Conservation (phyloP, 2,797 vertebrate species). For the Galaxias olidus region DNA sequence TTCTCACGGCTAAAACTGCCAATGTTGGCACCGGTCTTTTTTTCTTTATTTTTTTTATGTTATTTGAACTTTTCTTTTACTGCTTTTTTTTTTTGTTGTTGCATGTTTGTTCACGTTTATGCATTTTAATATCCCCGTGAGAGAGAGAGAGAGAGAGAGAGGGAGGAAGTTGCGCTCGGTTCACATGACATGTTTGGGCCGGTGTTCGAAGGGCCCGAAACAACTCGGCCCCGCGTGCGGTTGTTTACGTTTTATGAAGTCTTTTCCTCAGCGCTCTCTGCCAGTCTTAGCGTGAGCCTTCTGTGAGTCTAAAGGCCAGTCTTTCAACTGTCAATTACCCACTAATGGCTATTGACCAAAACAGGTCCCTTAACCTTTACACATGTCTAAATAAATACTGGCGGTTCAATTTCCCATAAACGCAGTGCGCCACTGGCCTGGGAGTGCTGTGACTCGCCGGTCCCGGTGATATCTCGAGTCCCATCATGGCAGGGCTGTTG, state of each 20-base stretch:
- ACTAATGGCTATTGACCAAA: constrained; percentile 35
- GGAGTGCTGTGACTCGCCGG: not conserved
- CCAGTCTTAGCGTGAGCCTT: not conserved
- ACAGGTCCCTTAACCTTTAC: constrained; percentile 23
- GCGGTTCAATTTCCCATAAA: constrained; percentile 24
- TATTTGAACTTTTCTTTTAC: not conserved
- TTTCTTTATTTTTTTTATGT: not conserved
- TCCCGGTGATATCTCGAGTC: constrained; percentile 2
- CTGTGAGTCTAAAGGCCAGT: constrained; percentile 10
- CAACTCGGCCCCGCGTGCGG: not conserved
- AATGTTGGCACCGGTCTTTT: not conserved
- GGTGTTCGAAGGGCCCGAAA: not conserved
- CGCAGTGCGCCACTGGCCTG: constrained; percentile 21
- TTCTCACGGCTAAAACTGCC: constrained; percentile 8
- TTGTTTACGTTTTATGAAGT: not conserved
- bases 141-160: not conserved
- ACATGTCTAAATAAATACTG: constrained; percentile 41
- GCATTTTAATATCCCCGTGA: no score
- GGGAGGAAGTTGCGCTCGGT: not conserved
- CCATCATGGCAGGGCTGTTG: not conserved
- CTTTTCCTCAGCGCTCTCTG: not conserved
- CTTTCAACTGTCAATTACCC: constrained; percentile 14
- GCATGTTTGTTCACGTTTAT: not conserved
- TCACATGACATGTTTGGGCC: constrained; percentile 5
- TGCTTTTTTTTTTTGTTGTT: not conserved